Percentiles rank a stretch among this genome's conserved stretches.
Conservation (phyloP, 2,113 vertebrate species). For the Corydoras sp. region DNA sequence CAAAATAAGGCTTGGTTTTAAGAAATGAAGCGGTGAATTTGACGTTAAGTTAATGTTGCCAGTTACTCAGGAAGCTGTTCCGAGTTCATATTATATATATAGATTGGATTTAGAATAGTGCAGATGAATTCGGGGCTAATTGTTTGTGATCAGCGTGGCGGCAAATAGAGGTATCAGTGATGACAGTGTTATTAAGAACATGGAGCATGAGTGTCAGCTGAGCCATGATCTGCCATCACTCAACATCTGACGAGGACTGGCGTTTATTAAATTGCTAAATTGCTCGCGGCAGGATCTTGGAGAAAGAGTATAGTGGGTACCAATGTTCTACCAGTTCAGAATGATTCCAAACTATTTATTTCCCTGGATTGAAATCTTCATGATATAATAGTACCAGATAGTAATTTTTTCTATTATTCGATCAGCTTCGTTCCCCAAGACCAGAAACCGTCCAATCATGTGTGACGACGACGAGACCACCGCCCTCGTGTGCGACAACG, state of each 20-base stretch:
- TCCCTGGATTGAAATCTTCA: too few species aligned
- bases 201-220: constrained; percentile 51
- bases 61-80: too few species aligned
- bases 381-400: too few species aligned
- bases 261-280: constrained; percentile 58
- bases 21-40: too few species aligned
- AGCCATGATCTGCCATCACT: constrained; percentile 46
- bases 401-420: background rate
- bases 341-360: too few species aligned
- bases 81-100: too few species aligned
- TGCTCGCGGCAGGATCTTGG: too few species aligned
- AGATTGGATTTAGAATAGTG: too few species aligned
- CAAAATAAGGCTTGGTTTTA: too few species aligned
- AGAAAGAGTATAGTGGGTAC: too few species aligned
- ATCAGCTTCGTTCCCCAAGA: constrained; percentile 41
- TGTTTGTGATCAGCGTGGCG: background rate
- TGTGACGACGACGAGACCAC: constrained; percentile 97
- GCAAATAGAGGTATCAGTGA: constrained; percentile 17
- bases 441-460: constrained; percentile 69
- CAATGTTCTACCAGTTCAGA: too few species aligned
- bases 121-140: background rate
- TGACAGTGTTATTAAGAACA: constrained; percentile 38
- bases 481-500: constrained; percentile 94
- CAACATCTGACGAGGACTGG: constrained; percentile 52
- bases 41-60: too few species aligned